Percentiles rank a stretch among this genome's conserved stretches.
phyloP scores from a whole-genome alignment of 1,140 invertebrate species.

The Heliconius himera region DNA sequence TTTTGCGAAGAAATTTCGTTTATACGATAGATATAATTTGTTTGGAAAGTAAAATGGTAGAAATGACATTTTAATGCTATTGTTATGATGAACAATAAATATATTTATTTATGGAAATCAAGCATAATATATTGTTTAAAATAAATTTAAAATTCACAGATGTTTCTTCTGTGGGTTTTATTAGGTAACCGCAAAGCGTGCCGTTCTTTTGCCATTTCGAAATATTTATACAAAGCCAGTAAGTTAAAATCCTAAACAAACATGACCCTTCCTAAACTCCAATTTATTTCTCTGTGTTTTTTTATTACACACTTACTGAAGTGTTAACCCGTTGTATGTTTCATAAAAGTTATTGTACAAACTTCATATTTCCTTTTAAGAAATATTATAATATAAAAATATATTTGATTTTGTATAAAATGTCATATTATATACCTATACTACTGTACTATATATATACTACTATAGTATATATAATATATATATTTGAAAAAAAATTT shows the following conservation, averaged over 20 bases:
- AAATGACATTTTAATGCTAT: background rate
- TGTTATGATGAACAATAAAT: background rate
- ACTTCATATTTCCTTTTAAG: background rate
- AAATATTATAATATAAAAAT: background rate
- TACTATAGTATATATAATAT: no score
- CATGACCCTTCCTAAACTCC: background rate
- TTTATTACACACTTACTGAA: background rate
- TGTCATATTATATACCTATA: background rate
- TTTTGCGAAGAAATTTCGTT: background rate
- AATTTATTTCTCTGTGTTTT: slow-evolving; percentile 8
- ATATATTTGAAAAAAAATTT: background rate
- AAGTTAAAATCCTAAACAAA: slow-evolving; percentile 14
- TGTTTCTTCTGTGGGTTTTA: background rate
- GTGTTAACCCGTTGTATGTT: background rate
- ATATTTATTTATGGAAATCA: background rate
- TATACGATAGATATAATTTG: background rate
- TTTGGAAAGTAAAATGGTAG: background rate
- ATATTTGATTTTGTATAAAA: background rate
- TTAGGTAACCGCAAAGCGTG: background rate
- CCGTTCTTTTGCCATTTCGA: background rate
- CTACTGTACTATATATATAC: background rate
- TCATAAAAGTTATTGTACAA: background rate
- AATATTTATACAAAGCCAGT: slow-evolving; percentile 9
- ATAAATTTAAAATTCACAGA: background rate
- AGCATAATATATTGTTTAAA: background rate